phyloP scores from a whole-genome alignment of 2,113 vertebrate species.

The Chionis minor region DNA sequence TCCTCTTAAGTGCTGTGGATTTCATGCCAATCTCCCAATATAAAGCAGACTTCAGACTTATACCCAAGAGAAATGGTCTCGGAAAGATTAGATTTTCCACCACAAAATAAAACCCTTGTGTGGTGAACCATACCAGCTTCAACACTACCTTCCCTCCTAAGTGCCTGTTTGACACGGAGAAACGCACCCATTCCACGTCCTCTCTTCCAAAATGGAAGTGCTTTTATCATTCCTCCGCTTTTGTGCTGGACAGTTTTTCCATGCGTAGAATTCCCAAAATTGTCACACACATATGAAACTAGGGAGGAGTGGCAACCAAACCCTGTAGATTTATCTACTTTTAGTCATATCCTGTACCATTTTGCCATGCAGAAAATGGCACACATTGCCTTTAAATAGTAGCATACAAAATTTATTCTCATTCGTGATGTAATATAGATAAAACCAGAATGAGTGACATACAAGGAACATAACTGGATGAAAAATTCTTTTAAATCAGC shows the following conservation, averaged over 20 bases:
- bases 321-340: background rate
- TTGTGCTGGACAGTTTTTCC: background rate
- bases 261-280: background rate
- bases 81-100: slow-evolving; percentile 39
- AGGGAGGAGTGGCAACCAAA: background rate
- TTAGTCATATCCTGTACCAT: background rate
- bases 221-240: background rate
- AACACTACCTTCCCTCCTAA: background rate
- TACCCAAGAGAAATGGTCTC: slow-evolving; percentile 21
- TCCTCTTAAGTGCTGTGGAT: slow-evolving; percentile 39
- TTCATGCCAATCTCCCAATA: slow-evolving; percentile 58
- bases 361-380: background rate
- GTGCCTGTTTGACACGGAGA: background rate
- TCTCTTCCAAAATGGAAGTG: background rate
- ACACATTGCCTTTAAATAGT: background rate
- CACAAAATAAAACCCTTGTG: slow-evolving; percentile 17
- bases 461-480: fast-evolving
- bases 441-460: background rate
- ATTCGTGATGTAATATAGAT: background rate
- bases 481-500: background rate
- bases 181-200: background rate
- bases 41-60: slow-evolving; percentile 45
- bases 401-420: background rate
- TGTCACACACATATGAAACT: background rate
- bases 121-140: background rate